A percentile compares a stretch with the other conserved stretches of the same genome.
These are phyloP conservation scores for Lasioglossum oenotherae DNA, from an alignment of 2,888 invertebrate genomes.

Conservation along the genomic window DNA sequence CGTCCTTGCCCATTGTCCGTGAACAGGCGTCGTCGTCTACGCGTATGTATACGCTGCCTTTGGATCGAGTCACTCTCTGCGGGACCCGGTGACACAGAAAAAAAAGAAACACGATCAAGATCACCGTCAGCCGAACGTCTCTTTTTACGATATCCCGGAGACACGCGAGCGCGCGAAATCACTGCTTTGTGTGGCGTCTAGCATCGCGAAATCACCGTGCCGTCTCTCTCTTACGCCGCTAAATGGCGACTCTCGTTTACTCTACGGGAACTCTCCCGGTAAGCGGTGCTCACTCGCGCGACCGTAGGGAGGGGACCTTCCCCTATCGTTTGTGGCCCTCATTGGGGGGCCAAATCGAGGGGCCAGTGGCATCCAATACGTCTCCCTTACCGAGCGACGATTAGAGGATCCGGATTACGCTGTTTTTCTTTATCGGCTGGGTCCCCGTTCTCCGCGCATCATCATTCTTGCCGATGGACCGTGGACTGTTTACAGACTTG, in stretches of 20 bases:
- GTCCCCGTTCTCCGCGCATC: not conserved
- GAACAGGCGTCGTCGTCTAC: conserved; percentile 26
- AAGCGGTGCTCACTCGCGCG: conserved; percentile 67
- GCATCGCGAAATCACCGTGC: not conserved
- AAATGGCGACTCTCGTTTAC: conserved; percentile 70
- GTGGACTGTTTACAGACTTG: not conserved
- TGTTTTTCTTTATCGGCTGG: conserved; percentile 2
- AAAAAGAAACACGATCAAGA: conserved; percentile 55
- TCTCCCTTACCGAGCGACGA: not conserved
- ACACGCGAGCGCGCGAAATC: conserved; percentile 13
- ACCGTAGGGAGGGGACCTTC: conserved; percentile 63
- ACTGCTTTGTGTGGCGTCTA: not conserved
- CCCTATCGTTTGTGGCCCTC: conserved; percentile 60
- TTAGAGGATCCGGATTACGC: not conserved
- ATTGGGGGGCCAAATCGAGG: conserved; percentile 41
- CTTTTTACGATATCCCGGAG: conserved; percentile 36
- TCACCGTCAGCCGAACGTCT: conserved; percentile 32
- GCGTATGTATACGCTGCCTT: not conserved
- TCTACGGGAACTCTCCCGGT: conserved; percentile 64
- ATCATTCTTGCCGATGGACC: not conserved
- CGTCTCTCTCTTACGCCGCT: conserved; percentile 62
- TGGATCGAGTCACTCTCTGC: conserved; percentile 44
- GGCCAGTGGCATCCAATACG: conserved; percentile 17
- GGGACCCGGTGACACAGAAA: conserved; percentile 65
- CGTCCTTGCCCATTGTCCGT: conserved; percentile 65